Evolutionary conservation across 2,797 vertebrate genomes (phyloP).

Genomic region (Lycodopsis pacificus): DNA sequence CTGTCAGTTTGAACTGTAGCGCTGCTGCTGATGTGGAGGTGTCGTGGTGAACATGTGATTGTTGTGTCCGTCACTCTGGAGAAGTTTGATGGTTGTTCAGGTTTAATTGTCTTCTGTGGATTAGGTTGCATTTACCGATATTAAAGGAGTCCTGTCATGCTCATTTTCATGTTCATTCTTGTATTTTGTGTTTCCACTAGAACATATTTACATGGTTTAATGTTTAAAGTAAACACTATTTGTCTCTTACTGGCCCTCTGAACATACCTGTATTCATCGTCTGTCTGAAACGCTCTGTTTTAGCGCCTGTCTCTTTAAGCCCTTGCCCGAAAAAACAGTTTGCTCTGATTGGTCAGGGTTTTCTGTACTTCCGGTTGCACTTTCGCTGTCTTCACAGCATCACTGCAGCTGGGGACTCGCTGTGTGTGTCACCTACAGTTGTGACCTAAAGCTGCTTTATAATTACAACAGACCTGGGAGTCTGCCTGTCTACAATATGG

Average conservation of each 20-base stretch:
- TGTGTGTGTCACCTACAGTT: neutral
- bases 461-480: neutral
- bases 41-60: neutral
- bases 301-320: too few species aligned
- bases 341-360: too few species aligned
- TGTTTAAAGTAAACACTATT: too few species aligned
- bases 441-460: neutral
- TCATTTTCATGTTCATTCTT: too few species aligned
- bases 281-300: too few species aligned
- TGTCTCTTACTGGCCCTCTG: too few species aligned
- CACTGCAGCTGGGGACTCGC: too few species aligned
- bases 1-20: constrained; percentile 10
- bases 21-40: constrained; percentile 1
- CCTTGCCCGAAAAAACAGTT: neutral
- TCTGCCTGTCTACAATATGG: neutral
- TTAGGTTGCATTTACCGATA: neutral
- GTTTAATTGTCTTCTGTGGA: neutral
- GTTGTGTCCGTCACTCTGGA: constrained; percentile 12
- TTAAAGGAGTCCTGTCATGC: neutral
- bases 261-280: too few species aligned
- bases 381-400: too few species aligned
- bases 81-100: neutral
- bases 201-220: too few species aligned
- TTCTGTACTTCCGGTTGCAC: too few species aligned
- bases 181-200: too few species aligned